Evolutionary conservation across 2,888 invertebrate genomes (phyloP).

Genomic region (Yponomeuta evonymella): DNA sequence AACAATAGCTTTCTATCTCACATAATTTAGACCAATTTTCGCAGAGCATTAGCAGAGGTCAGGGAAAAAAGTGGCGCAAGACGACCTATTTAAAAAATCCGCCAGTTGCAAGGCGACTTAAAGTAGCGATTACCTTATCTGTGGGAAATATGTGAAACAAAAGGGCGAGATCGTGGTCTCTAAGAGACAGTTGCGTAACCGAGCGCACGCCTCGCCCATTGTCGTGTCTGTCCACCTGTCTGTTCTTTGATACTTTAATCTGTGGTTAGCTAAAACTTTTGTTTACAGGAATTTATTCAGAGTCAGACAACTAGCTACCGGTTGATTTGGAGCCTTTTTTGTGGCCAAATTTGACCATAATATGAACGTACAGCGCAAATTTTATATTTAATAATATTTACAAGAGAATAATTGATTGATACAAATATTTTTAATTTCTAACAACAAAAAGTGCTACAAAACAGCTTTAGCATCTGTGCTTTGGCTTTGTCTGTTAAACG

Average conservation of each 20-base stretch:
- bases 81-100: background rate
- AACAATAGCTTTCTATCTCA: background rate
- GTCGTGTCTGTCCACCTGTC: conserved; percentile 5
- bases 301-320: no score
- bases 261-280: background rate
- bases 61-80: background rate
- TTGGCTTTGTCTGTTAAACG: no score
- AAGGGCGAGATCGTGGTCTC: conserved; percentile 11
- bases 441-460: no score
- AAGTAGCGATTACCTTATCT: conserved; percentile 2
- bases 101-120: background rate
- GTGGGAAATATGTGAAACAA: conserved; percentile 7
- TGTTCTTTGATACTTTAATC: background rate
- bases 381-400: no score
- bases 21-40: background rate
- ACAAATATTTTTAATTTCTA: no score
- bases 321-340: no score
- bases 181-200: conserved; percentile 1
- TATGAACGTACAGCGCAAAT: no score
- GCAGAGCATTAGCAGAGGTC: background rate
- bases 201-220: conserved; percentile 5
- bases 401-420: no score
- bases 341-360: no score
- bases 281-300: background rate
- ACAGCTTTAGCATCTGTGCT: no score